Conservation (phyloP, 2,888 invertebrate species). For the Cephus nigrinus region DNA sequence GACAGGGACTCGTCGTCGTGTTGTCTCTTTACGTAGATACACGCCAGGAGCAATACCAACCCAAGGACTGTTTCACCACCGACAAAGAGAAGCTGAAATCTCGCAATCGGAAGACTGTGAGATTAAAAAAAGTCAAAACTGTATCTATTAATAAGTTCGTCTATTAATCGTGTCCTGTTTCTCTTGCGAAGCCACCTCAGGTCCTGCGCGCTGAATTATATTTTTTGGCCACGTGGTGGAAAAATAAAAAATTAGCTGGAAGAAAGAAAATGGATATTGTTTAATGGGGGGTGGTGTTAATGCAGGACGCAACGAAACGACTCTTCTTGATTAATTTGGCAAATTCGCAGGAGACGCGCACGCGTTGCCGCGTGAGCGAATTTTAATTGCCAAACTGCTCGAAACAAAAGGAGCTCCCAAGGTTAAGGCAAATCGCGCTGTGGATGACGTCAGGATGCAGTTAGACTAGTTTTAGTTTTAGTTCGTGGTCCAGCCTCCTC, state of each 20-base stretch:
- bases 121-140: background rate
- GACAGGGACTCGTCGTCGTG: too few relatives aligned
- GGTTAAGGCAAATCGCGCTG: constrained; percentile 59
- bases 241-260: background rate
- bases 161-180: background rate
- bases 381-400: constrained; percentile 43
- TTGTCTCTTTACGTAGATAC: background rate
- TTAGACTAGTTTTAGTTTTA: constrained; percentile 64
- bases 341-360: background rate
- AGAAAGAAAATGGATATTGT: background rate
- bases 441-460: constrained; percentile 64
- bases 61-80: background rate
- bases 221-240: background rate
- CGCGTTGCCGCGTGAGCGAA: constrained; percentile 29
- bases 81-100: background rate
- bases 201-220: background rate
- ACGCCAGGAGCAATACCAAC: background rate
- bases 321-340: background rate
- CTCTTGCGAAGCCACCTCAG: background rate
- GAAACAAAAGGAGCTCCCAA: constrained; percentile 49
- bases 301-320: background rate
- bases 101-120: background rate
- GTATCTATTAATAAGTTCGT: background rate
- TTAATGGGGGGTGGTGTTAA: background rate
- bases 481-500: constrained; percentile 48